Base-by-base conservation (phyloP, 2,888 invertebrate species). In the Thera obeliscata region DNA sequence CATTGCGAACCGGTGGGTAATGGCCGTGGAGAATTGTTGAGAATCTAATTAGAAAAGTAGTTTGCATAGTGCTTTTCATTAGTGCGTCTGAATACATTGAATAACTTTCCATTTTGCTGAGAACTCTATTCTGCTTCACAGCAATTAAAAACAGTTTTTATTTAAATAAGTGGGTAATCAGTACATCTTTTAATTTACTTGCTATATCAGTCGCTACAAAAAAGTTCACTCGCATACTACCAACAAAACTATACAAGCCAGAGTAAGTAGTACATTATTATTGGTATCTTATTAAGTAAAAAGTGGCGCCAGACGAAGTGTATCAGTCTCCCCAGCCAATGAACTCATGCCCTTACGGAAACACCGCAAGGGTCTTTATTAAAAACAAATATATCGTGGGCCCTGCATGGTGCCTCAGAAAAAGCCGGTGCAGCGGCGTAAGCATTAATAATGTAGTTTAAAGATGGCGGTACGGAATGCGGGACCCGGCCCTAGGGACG, bases 391-490 rank as follows among this genome's bases (percentile, higher is more conserved):
- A 90, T 80, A 84, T 84, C 81, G 74, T 77, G 74, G 76, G 75
- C 79, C 71, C 84, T 75, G 83, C 80, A 77, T 83, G 80, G 80
- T 81, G 81, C 66, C 79, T 78, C 65, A 69, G 63, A 69, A 69
- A 69, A 69, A 66, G 73, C 67, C 73, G 82, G 79, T 81, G 89
- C 67, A 65, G 67, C 71, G 65, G 69, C 70, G 75, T 85, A 82
- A 85, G 89, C 91, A 91, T 91, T 91, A 90, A 91, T 92, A 91
- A 92, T 92, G 91, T 89, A 91, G 87, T 89, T 89, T 89, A 87
- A 93, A 93, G 89, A 92, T 92, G 92, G 91, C 93, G 86, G 84
- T 81, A 56, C 78, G 92, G 93, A 91, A 93, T 92, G 93, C 78
- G 85, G 81, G 81, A 80, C 85, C 84, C 81, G 83, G 78, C 70